Percentiles rank a stretch among this genome's conserved stretches.
These are phyloP conservation scores for Mactra quadrangularis DNA, from an alignment of 1,140 invertebrate genomes.

Conservation along the genomic window DNA sequence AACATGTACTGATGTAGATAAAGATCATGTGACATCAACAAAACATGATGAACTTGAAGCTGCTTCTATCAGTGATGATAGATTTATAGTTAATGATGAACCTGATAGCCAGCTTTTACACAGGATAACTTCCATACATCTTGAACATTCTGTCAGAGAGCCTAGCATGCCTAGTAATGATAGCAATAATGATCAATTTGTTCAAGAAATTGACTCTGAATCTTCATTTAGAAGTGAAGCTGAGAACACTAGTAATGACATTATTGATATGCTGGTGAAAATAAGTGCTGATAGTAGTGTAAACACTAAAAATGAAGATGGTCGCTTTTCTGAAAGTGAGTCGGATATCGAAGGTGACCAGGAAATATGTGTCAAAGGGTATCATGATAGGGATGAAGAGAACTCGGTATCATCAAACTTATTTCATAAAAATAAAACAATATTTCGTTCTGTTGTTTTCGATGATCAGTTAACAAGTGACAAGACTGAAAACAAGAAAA, in stretches of 20 bases:
- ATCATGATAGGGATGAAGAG: not conserved
- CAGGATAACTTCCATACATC: slow-evolving; percentile 27
- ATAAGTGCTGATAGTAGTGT: not conserved
- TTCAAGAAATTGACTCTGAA: slow-evolving; percentile 27
- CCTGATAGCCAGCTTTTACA: slow-evolving; percentile 25
- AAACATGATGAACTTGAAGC: slow-evolving; percentile 22
- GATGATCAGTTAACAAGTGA: slow-evolving; percentile 1
- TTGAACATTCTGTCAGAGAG: slow-evolving; percentile 33
- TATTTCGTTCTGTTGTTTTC: not conserved
- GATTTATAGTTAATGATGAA: slow-evolving; percentile 53
- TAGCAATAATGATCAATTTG: slow-evolving; percentile 17
- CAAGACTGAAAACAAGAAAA: slow-evolving; percentile 13
- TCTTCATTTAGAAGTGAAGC: not conserved
- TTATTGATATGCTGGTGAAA: slow-evolving; percentile 31
- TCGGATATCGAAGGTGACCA: not conserved
- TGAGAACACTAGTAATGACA: not conserved
- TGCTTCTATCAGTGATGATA: slow-evolving; percentile 6
- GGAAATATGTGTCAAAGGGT: too few relatives aligned
- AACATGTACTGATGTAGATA: not conserved
- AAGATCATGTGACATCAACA: not conserved
- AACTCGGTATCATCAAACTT: not conserved
- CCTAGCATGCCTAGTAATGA: not conserved
- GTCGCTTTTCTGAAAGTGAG: slow-evolving; percentile 58
- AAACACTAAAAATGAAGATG: slow-evolving; percentile 12
- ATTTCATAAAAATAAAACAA: not conserved